phyloP scores from a whole-genome alignment of 2,888 invertebrate genomes.

The Scrobipalpa costella region DNA sequence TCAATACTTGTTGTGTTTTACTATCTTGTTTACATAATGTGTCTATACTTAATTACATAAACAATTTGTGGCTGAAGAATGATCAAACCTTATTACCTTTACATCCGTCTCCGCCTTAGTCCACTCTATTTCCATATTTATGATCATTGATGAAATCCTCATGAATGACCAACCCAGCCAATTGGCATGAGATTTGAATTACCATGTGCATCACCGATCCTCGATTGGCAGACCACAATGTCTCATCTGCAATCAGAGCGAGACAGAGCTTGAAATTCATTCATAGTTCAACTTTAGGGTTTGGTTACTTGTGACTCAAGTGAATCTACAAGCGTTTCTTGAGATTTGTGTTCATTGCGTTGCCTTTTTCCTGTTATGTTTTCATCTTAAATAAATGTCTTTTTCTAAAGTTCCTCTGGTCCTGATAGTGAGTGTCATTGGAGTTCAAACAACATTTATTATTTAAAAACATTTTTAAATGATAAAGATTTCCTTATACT shows the following conservation, averaged over 20 bases:
- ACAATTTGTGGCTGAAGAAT: no score
- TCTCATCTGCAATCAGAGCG: slow-evolving; percentile 38
- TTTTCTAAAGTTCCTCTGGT: no score
- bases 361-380: background rate
- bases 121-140: background rate
- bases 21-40: no score
- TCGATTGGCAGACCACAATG: slow-evolving; percentile 5
- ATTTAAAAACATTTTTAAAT: no score
- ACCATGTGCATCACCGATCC: background rate
- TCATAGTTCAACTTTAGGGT: slow-evolving; percentile 5
- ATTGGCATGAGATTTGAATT: slow-evolving; percentile 13
- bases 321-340: background rate
- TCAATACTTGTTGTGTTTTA: no score
- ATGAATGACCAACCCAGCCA: slow-evolving; percentile 3
- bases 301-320: no score
- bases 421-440: no score
- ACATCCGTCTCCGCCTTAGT: background rate
- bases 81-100: no score
- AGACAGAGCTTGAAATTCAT: slow-evolving; percentile 28
- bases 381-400: no score
- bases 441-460: no score
- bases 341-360: background rate
- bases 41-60: no score
- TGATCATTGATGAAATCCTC: background rate
- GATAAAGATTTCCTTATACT: no score